Base-by-base conservation (phyloP, 1,140 invertebrate genomes). In the Cyclargus thomasi region DNA sequence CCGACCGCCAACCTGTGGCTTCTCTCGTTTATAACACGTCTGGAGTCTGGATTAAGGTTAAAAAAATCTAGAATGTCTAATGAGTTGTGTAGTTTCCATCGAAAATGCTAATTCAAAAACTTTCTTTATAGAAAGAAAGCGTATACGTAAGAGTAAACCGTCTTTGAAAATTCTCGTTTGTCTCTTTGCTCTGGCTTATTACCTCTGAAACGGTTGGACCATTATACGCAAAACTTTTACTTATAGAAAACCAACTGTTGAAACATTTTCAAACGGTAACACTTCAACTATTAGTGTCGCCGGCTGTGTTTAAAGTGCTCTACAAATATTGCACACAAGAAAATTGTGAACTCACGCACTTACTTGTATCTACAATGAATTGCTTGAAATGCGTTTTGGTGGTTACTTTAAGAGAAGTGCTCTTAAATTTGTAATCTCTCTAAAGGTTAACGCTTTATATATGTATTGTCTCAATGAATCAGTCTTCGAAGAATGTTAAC, bases 101-200 rank as follows among this genome's bases (percentile, higher is more conserved):
- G 8, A 7, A 29, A 29, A 16, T 16, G 39, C 39, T 47, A 47
- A 47, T 47, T 8, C 39, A 39, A 14, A 8, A 2, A 39, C 36
- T 39, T 7, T 29, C 8, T 5, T 29, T 29, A 29, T 8, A 14
- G 3, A 47, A 47, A 47, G 39, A 47, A 47, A 47, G 39, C 39
- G 3, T 35, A 5, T 8, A 35, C 3, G 8, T 35, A 47, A 47
- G 14, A 47, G 39, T 16, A 16, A 47, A 39, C 39, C 39, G 39
- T 16, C 39, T 47, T 47, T 29, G 39, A 47, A 47, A 47, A 4
- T 29, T 29, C 8, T 29, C 14, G 39, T 47, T 47, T 47, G 39
- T 47, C 39, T 47, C 39, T 47, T 47, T 47, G 39, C 14, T 47
- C 39, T 47, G 39, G 39, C 39, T 47, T 47, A 47, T 47, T 47